A percentile compares a stretch with the other conserved stretches of the same genome.
phyloP scores from a whole-genome alignment of 2,113 vertebrate species.

The Cavia aperea region DNA sequence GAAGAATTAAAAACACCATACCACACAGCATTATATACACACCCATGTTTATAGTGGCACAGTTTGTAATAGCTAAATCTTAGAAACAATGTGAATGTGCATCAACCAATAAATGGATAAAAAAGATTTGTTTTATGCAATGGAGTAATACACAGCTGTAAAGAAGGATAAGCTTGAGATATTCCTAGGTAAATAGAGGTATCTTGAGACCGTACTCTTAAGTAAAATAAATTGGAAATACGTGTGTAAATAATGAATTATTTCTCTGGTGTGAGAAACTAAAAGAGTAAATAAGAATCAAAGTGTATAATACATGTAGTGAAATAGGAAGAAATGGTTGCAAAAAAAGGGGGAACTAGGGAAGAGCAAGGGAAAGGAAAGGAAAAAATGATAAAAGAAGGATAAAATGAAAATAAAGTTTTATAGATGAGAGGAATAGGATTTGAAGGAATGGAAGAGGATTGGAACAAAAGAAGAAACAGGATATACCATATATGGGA shows the following conservation, averaged over 20 bases:
- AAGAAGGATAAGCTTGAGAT: not conserved
- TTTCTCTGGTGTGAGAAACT: not conserved
- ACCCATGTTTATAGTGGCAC: not conserved
- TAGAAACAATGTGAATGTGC: not conserved
- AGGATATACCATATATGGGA: not conserved
- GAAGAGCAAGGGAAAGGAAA: not conserved
- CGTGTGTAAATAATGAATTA: not conserved
- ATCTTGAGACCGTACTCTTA: not conserved
- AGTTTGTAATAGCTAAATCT: not conserved
- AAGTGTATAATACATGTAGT: not conserved
- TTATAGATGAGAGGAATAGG: not conserved
- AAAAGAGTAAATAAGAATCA: not conserved
- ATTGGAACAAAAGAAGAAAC: not conserved
- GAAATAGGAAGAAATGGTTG: not conserved
- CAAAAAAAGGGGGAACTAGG: not conserved
- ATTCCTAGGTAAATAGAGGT: not conserved
- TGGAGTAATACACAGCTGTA: not conserved
- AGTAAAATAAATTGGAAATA: not conserved
- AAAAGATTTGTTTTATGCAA: not conserved
- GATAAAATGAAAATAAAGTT: not conserved
- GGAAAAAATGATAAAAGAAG: not conserved
- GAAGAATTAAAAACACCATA: not conserved
- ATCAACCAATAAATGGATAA: not conserved
- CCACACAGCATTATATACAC: not conserved
- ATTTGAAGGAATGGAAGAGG: not conserved